Conservation (phyloP, 2,113 vertebrate genomes). For the Telmatochromis brichardi region DNA sequence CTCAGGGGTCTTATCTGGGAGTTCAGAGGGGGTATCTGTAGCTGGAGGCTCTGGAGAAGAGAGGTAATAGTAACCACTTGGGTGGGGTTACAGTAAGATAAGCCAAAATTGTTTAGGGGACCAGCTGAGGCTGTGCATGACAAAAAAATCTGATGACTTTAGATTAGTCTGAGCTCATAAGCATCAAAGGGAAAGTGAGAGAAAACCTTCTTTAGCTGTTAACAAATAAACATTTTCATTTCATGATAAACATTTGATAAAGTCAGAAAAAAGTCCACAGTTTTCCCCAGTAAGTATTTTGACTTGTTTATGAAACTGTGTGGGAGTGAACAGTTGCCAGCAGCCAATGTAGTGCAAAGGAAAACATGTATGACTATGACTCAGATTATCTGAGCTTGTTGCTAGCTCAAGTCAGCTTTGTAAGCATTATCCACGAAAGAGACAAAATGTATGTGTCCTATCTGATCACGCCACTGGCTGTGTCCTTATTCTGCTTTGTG, state of each 20-base stretch:
- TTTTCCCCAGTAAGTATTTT: background rate
- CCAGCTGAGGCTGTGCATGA: background rate
- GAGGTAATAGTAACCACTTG: background rate
- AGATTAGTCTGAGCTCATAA: background rate
- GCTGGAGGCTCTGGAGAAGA: conserved; percentile 28
- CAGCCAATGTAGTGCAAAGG: background rate
- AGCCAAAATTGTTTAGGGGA: background rate
- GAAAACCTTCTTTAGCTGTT: background rate
- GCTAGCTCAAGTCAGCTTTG: conserved; percentile 18
- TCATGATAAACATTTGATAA: background rate
- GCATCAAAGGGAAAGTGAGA: background rate
- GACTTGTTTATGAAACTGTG: background rate
- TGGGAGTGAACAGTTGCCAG: background rate
- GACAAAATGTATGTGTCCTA: background rate
- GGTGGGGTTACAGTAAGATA: background rate
- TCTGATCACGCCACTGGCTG: background rate
- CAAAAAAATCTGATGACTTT: background rate
- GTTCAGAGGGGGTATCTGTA: conserved; percentile 1
- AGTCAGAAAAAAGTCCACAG: background rate
- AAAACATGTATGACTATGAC: background rate
- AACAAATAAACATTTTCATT: background rate
- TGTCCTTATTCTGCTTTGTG: background rate
- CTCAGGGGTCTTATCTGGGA: conserved; percentile 3
- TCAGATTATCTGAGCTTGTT: background rate
- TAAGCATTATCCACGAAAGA: background rate